These are phyloP conservation scores for Acleris cristana DNA, from an alignment of 2,888 invertebrate species.

Conservation along the genomic window DNA sequence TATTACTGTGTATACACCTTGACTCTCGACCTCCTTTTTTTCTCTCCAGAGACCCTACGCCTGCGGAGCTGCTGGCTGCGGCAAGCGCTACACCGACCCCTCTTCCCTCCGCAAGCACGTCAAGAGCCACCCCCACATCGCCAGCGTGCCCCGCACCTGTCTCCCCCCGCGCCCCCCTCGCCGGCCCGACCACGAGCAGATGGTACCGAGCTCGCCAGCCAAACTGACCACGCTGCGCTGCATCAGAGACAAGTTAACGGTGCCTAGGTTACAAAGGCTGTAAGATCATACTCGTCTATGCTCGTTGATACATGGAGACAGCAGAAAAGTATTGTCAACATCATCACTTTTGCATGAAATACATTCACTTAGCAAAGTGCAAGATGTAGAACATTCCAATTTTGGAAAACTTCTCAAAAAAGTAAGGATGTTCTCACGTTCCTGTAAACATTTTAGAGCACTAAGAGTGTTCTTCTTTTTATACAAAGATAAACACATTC, in stretches of 20 bases:
- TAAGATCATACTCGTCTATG: constrained; percentile 40
- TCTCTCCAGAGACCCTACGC: constrained; percentile 93
- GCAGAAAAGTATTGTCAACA: too few relatives aligned
- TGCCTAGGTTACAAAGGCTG: constrained; percentile 67
- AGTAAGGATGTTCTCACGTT: too few relatives aligned
- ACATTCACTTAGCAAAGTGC: too few relatives aligned
- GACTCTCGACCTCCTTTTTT: too few relatives aligned
- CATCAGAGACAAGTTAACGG: constrained; percentile 73
- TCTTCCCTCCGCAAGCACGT: constrained; percentile 96
- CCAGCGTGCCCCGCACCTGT: constrained; percentile 69
- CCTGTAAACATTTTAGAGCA: too few relatives aligned
- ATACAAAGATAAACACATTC: too few relatives aligned
- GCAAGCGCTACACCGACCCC: constrained; percentile 96
- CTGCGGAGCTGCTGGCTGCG: constrained; percentile 93
- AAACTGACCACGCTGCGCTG: constrained; percentile 72
- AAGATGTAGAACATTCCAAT: too few relatives aligned
- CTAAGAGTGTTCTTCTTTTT: too few relatives aligned
- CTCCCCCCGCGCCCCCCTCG: constrained; percentile 64
- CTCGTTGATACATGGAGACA: too few relatives aligned
- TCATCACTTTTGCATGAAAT: too few relatives aligned
- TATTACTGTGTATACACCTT: too few relatives aligned
- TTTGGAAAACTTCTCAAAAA: too few relatives aligned
- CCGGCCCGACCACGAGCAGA: constrained; percentile 62
- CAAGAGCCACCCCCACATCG: constrained; percentile 88
- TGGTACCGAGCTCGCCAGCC: constrained; percentile 75